Evolutionary conservation across 2,888 invertebrate genomes (phyloP).

Genomic region (Melitaea athalia): DNA sequence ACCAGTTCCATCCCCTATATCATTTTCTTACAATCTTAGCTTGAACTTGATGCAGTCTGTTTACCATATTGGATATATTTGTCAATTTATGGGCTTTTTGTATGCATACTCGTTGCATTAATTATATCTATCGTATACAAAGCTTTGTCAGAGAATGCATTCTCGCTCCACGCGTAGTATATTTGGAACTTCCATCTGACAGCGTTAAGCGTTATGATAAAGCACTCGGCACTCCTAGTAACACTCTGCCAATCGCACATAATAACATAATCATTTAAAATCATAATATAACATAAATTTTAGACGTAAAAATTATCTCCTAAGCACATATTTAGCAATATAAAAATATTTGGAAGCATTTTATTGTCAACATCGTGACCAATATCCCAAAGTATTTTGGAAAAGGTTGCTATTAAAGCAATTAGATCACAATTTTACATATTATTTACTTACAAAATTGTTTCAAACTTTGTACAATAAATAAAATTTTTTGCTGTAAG

Average conservation of each 20-base stretch:
- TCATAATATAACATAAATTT: not conserved
- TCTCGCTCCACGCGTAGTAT: slow-evolving; percentile 17
- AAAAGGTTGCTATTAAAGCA: not conserved
- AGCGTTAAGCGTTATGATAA: slow-evolving; percentile 16
- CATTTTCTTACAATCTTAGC: not conserved
- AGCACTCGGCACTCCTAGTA: slow-evolving; percentile 19
- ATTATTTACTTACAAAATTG: not conserved
- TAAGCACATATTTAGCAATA: not conserved
- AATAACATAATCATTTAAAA: not conserved
- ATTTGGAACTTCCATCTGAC: not conserved
- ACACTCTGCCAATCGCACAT: slow-evolving; percentile 7
- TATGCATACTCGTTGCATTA: slow-evolving; percentile 16
- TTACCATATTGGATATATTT: slow-evolving; percentile 21
- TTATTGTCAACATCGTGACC: not conserved
- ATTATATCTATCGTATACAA: slow-evolving; percentile 48
- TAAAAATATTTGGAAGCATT: slow-evolving; percentile 5
- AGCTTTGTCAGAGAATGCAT: slow-evolving; percentile 23
- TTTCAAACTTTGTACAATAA: not conserved
- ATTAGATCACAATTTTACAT: not conserved
- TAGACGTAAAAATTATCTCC: not conserved
- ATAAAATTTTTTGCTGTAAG: not conserved
- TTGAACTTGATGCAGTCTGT: slow-evolving; percentile 17
- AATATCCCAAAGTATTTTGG: not conserved
- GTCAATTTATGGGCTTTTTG: slow-evolving; percentile 7
- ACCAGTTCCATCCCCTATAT: slow-evolving; percentile 6